phyloP scores from a whole-genome alignment of 2,888 invertebrate species.

The Phengaris arion region DNA sequence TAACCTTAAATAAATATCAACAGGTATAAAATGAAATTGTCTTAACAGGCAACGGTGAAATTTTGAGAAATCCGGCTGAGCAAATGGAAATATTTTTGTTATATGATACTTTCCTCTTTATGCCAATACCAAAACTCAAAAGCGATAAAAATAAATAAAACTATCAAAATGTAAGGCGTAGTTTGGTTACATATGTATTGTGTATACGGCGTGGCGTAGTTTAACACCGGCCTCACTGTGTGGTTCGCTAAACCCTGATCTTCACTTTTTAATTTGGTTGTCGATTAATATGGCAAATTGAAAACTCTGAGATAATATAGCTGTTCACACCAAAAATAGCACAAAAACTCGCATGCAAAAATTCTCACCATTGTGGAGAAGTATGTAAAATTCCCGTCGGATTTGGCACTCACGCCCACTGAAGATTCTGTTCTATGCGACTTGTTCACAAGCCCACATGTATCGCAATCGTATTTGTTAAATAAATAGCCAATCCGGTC shows the following conservation, averaged over 20 bases:
- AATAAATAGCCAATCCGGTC: slow-evolving; percentile 11
- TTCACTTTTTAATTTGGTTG: too few species aligned
- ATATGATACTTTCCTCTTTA: not conserved
- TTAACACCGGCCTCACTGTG: too few species aligned
- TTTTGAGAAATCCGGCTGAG: not conserved
- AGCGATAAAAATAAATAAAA: not conserved
- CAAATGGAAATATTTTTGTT: not conserved
- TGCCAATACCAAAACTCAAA: not conserved
- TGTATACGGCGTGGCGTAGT: too few species aligned
- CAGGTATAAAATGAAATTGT: not conserved
- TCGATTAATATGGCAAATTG: too few species aligned
- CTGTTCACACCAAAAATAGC: not conserved
- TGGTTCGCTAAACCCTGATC: too few species aligned
- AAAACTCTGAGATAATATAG: too few species aligned
- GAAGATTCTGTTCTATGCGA: not conserved
- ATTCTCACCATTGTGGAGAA: slow-evolving; percentile 5
- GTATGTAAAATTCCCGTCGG: not conserved
- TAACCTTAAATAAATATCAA: not conserved
- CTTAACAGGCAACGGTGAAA: not conserved
- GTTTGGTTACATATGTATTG: too few species aligned
- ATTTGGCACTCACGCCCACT: slow-evolving; percentile 11
- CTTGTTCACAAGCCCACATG: slow-evolving; percentile 18
- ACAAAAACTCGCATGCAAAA: not conserved
- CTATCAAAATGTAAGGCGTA: not conserved
- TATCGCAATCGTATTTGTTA: slow-evolving; percentile 17